Base-by-base conservation (phyloP, 2,113 vertebrate species). In the Delphinapterus leucas region DNA sequence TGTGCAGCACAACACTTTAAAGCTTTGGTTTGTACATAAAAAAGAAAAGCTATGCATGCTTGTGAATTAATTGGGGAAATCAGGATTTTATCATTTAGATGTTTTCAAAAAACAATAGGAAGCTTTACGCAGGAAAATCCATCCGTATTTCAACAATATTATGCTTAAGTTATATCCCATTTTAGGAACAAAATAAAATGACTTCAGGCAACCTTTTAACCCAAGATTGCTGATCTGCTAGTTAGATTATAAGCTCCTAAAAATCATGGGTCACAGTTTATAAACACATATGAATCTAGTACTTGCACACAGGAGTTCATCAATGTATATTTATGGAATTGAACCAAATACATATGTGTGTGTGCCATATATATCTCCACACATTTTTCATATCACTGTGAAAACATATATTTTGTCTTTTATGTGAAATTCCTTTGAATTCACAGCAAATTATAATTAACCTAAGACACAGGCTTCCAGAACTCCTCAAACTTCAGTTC, bases 401-500 rank as follows among this genome's bases (percentile, higher is more conserved):
- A 88, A 94, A 71, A 74, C n/a, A 41, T 53, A 47, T 9, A 13
- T 65, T 80, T 81, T 25, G 4, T 47, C 4, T 71, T 74, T 55
- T 67, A 55, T 33, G 23, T 83, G 23, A 81, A 44, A 68, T 33
- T 53, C 11, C 15, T 88, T 90, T 90, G 26, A 92, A 85, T 90
- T 90, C 47, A 47, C 14, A 17, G 90, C 15, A 97, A 98, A 98
- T 98, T 97, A 95, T 97, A 97, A 97, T 97, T 68, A 97, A 76
- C 68, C 11, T 55, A 94, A 97, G 95, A 95, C 53, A 79, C 80
- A 95, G 70, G 83, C 95, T 92, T 98, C 85, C n/a, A 97, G 96
- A 94, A 95, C 70, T 90, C 26, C 61, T 97, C 95, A 96, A 94
- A 95, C 77, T 96, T 97, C 53, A 92, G 94, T 87, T 97, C 58